Conservation (phyloP, 2,888 invertebrate species). For the Iselma pallidipennis region DNA sequence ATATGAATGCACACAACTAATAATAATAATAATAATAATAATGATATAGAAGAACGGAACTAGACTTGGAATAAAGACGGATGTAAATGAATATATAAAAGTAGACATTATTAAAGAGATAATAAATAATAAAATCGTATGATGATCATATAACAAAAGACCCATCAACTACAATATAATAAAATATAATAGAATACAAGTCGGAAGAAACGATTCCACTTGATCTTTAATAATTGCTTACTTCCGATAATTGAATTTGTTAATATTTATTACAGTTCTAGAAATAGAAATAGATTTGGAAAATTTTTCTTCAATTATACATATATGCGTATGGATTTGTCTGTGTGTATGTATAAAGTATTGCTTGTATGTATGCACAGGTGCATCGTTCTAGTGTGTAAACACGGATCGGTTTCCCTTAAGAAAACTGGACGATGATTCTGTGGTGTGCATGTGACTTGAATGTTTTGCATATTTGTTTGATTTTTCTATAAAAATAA, state of each 20-base stretch:
- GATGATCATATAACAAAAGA: background rate
- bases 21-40: too few relatives aligned
- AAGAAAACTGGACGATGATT: background rate
- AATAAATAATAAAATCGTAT: background rate
- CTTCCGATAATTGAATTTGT: conserved; percentile 20
- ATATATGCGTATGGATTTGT: background rate
- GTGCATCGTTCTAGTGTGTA: background rate
- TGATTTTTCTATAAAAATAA: too few relatives aligned
- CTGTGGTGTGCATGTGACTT: background rate
- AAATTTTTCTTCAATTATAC: background rate
- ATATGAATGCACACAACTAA: too few relatives aligned
- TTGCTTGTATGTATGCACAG: background rate
- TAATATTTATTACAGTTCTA: background rate
- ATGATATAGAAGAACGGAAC: background rate
- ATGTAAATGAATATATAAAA: background rate
- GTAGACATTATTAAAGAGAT: background rate
- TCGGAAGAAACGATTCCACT: conserved; percentile 23
- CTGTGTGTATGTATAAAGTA: background rate
- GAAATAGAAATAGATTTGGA: background rate
- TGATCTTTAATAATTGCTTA: conserved; percentile 10
- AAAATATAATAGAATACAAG: background rate
- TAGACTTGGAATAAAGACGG: background rate
- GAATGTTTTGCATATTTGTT: background rate
- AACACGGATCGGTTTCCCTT: background rate
- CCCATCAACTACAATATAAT: background rate